Conservation (phyloP, 2,797 vertebrate species). For the Myotis pilosus region DNA sequence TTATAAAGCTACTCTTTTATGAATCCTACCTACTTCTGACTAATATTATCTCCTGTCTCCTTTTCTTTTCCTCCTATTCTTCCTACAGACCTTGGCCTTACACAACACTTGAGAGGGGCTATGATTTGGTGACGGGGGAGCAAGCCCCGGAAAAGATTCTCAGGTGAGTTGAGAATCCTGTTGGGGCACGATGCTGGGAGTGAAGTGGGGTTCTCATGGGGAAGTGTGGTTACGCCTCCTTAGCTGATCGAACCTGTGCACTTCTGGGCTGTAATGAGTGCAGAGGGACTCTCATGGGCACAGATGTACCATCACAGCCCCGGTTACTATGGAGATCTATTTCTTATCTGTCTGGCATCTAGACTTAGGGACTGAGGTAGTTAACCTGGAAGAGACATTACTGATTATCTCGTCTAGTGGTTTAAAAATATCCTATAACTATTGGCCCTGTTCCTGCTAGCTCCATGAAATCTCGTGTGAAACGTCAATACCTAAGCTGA, state of each 20-base stretch:
- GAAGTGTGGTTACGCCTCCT: not conserved
- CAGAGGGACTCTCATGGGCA: not conserved
- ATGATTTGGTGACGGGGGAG: constrained; percentile 96
- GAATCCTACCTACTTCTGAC: not conserved
- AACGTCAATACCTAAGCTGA: not conserved
- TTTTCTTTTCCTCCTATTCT: constrained; percentile 4
- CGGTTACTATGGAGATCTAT: not conserved
- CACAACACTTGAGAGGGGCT: constrained; percentile 95
- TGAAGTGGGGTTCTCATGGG: not conserved
- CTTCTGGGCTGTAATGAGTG: not conserved
- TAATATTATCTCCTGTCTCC: not conserved
- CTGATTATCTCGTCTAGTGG: not conserved
- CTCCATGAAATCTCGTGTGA: not conserved
- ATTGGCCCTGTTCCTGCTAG: not conserved
- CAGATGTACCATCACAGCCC: not conserved
- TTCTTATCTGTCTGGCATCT: not conserved
- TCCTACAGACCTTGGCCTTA: constrained; percentile 95
- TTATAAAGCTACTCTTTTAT: not conserved
- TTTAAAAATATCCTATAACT: constrained; percentile 32
- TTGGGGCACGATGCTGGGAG: not conserved
- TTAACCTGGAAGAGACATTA: not conserved
- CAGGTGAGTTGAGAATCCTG: constrained; percentile 86
- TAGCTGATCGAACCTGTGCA: not conserved
- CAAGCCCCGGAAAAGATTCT: constrained; percentile 98
- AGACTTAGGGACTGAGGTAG: not conserved